These are phyloP conservation scores for Drosophila nigrodunni DNA, from an alignment of 1,140 invertebrate species.

Conservation along the genomic window DNA sequence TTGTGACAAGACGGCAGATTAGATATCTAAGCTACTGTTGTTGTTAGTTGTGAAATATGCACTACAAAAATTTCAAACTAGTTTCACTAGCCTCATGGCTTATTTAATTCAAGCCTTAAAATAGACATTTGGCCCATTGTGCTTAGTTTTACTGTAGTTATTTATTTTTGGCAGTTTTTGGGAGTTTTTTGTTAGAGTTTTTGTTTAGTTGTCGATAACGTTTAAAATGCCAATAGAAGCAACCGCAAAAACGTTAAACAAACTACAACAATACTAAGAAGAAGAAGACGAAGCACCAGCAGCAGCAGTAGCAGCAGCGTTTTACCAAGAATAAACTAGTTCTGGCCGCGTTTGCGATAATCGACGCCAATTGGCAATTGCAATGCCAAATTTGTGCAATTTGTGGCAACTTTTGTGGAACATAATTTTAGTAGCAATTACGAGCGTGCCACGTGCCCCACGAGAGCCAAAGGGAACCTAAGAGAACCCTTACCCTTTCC, in stretches of 20 bases:
- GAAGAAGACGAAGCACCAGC: not conserved
- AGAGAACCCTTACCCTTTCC: too few relatives aligned
- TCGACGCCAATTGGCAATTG: conserved; percentile 77
- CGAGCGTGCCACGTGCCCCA: conserved; percentile 62
- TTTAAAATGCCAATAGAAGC: conserved; percentile 77
- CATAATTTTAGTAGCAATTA: conserved; percentile 78
- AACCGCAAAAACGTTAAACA: conserved; percentile 56
- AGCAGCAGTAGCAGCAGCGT: conserved; percentile 8
- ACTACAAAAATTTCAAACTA: too few relatives aligned
- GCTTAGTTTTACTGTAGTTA: too few relatives aligned
- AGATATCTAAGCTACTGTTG: too few relatives aligned
- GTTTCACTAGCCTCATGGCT: too few relatives aligned
- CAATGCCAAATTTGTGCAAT: conserved; percentile 72
- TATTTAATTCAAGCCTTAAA: too few relatives aligned
- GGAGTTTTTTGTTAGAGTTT: conserved; percentile 49
- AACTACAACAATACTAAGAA: conserved; percentile 33
- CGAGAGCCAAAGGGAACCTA: too few relatives aligned
- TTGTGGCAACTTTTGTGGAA: conserved; percentile 76
- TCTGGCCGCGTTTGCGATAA: conserved; percentile 61
- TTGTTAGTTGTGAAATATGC: too few relatives aligned
- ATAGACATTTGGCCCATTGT: too few relatives aligned
- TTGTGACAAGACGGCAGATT: too few relatives aligned
- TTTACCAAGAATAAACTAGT: conserved; percentile 53
- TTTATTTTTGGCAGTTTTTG: conserved; percentile 38
- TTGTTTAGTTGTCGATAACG: conserved; percentile 78